phyloP scores from a whole-genome alignment of 2,888 invertebrate species.

The Dicranocentrus wangi region DNA sequence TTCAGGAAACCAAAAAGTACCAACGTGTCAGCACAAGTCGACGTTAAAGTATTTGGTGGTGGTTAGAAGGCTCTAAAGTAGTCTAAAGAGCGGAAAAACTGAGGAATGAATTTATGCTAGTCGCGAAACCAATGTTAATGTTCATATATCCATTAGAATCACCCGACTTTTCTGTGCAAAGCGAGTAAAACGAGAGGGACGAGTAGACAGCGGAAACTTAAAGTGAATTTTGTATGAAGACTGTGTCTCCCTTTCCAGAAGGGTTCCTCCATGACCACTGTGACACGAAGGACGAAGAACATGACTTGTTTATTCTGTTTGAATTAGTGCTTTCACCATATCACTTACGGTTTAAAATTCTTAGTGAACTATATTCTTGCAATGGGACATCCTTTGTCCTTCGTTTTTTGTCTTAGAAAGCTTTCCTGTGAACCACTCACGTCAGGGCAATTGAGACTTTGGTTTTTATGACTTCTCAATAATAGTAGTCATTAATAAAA shows the following conservation, averaged over 20 bases:
- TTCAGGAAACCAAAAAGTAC: constrained; percentile 43
- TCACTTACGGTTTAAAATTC: constrained; percentile 14
- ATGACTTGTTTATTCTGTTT: constrained; percentile 35
- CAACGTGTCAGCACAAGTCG: constrained; percentile 42
- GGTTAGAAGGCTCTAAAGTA: constrained; percentile 19
- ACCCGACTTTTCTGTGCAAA: constrained; percentile 18
- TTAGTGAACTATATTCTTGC: neutral
- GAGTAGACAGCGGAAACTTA: constrained; percentile 26
- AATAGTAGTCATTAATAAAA: too few species aligned
- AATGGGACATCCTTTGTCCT: constrained; percentile 15
- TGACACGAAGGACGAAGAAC: constrained; percentile 34
- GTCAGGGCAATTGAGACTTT: too few species aligned
- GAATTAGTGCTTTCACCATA: constrained; percentile 21
- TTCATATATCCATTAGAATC: constrained; percentile 34
- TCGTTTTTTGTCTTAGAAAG: neutral
- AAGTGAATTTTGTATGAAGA: constrained; percentile 8
- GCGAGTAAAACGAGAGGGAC: constrained; percentile 21
- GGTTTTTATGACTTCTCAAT: too few species aligned
- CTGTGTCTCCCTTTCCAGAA: neutral
- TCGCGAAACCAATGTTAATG: constrained; percentile 21
- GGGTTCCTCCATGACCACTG: constrained; percentile 32
- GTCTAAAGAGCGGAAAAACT: constrained; percentile 36
- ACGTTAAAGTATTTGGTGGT: constrained; percentile 43
- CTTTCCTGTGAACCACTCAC: too few species aligned
- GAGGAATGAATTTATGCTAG: constrained; percentile 15